Evolutionary conservation across 2,113 vertebrate genomes (phyloP).

Genomic region (Dipodomys stephensi): DNA sequence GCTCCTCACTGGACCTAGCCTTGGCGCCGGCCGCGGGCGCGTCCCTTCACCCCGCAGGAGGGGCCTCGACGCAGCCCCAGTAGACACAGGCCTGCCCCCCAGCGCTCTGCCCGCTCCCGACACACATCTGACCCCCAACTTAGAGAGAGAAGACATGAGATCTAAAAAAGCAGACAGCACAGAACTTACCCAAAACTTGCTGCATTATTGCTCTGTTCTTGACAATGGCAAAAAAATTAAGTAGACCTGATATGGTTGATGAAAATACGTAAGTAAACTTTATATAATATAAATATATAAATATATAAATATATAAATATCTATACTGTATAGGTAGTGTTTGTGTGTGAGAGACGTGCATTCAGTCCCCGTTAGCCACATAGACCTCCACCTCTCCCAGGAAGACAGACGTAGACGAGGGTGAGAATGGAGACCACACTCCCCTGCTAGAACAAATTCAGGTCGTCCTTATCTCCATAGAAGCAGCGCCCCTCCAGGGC

Average conservation of each 20-base stretch:
- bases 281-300: constrained; percentile 91
- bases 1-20: constrained; percentile 57
- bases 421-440: constrained; percentile 88
- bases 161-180: constrained; percentile 73
- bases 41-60: constrained; percentile 40
- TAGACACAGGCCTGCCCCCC: constrained; percentile 72
- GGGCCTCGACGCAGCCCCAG: constrained; percentile 71
- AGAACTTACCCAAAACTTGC: constrained; percentile 73
- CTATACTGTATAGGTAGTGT: constrained; percentile 87
- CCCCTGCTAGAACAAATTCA: constrained; percentile 84
- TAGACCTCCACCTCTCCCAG: constrained; percentile 85
- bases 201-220: constrained; percentile 88
- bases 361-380: constrained; percentile 89
- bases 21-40: not conserved
- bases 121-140: constrained; percentile 70
- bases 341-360: constrained; percentile 86
- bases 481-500: constrained; percentile 86
- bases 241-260: constrained; percentile 92
- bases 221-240: constrained; percentile 87
- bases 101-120: constrained; percentile 68
- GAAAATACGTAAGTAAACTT: constrained; percentile 91
- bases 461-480: constrained; percentile 91
- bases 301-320: constrained; percentile 87
- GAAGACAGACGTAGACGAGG: constrained; percentile 85
- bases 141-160: constrained; percentile 75